These are phyloP conservation scores for Catharus ustulatus DNA, from an alignment of 2,797 vertebrate genomes.

Conservation along the genomic window DNA sequence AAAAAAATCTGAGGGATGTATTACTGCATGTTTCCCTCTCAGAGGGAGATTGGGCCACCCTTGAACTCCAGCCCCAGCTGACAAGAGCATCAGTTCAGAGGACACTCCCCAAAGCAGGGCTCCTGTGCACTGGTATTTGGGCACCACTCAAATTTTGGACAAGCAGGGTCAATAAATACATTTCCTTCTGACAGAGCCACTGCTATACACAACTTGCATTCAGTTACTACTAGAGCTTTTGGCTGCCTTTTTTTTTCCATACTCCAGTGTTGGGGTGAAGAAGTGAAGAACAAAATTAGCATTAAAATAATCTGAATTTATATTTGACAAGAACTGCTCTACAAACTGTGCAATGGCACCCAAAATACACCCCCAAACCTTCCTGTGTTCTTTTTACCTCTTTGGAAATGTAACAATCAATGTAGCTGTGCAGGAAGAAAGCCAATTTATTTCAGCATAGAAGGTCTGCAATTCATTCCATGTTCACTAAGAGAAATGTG, in stretches of 20 bases:
- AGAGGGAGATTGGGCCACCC: not conserved
- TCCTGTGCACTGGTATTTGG: not conserved
- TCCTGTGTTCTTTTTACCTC: not conserved
- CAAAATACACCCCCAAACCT: not conserved
- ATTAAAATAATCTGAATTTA: not conserved
- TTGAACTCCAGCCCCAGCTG: not conserved
- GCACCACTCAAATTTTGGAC: not conserved
- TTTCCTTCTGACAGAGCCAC: not conserved
- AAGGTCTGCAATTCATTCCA: constrained; percentile 14
- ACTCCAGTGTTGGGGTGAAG: not conserved
- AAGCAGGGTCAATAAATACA: not conserved
- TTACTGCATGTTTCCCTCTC: not conserved
- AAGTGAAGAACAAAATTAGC: not conserved
- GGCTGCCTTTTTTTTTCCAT: not conserved
- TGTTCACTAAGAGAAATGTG: not conserved
- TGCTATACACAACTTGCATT: not conserved
- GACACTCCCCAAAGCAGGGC: not conserved
- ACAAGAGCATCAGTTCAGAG: not conserved
- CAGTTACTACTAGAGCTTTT: not conserved
- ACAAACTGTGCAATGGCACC: not conserved
- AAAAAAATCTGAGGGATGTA: not conserved
- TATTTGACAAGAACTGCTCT: not conserved
- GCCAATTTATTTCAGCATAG: constrained; percentile 32
- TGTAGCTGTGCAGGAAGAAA: not conserved
- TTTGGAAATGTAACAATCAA: constrained; percentile 17